Percentiles rank a stretch among this genome's conserved stretches.
These are phyloP conservation scores for Spea multiplicata DNA, from an alignment of 2,113 vertebrate genomes.

Conservation along the genomic window DNA sequence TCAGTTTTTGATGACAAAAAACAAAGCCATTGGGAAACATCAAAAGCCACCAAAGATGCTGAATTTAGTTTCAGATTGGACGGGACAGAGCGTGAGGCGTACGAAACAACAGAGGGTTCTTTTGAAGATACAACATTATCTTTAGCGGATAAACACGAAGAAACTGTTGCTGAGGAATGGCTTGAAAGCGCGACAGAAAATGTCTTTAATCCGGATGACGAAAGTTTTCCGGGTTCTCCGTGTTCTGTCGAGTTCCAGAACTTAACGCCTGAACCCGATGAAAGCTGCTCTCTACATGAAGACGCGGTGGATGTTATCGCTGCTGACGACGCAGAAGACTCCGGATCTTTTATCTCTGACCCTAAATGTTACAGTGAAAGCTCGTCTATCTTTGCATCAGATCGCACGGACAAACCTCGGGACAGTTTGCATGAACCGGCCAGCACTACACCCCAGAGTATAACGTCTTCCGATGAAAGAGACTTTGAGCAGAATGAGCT, in stretches of 20 bases:
- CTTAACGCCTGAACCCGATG: neutral
- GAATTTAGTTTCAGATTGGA: constrained; percentile 44
- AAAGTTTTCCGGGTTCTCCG: neutral
- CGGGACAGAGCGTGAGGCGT: neutral
- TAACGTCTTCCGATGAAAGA: constrained; percentile 23
- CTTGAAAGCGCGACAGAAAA: neutral
- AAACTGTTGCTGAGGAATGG: neutral
- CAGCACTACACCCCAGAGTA: constrained; percentile 39
- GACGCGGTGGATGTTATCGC: neutral
- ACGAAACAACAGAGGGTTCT: neutral
- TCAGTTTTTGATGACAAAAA: constrained; percentile 78
- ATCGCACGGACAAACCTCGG: constrained; percentile 35
- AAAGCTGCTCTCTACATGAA: neutral
- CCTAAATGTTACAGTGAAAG: constrained; percentile 47
- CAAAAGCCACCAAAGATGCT: constrained; percentile 36
- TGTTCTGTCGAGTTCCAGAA: neutral
- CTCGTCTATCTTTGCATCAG: constrained; percentile 24
- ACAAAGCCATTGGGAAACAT: constrained; percentile 49
- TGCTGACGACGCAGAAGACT: neutral
- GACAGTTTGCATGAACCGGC: constrained; percentile 42
- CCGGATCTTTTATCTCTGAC: neutral
- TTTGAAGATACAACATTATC: neutral
- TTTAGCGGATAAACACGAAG: neutral
- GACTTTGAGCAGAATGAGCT: constrained; percentile 10
- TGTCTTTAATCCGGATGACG: neutral